Conservation (phyloP, 2,113 vertebrate species). For the Chrysochloris asiatica region DNA sequence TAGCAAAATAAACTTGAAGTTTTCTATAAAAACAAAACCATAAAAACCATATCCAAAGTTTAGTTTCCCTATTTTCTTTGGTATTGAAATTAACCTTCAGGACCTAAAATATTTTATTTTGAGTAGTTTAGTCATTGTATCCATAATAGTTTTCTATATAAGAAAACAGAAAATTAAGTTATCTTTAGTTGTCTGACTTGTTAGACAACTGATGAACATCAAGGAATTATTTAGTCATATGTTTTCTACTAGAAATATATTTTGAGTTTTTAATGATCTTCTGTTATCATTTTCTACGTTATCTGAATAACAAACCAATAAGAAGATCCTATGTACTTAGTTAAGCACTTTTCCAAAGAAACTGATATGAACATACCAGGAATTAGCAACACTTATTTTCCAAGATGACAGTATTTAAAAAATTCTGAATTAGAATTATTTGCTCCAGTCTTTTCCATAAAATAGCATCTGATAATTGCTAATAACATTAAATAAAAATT, state of each 20-base stretch:
- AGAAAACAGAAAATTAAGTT: slow-evolving; percentile 32
- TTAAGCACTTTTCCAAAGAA: neutral
- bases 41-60: slow-evolving; percentile 60
- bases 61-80: slow-evolving; percentile 66
- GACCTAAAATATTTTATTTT: slow-evolving; percentile 58
- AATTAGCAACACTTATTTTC: neutral
- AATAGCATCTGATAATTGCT: slow-evolving; percentile 16
- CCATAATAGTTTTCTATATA: slow-evolving; percentile 43
- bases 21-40: slow-evolving; percentile 73
- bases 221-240: neutral
- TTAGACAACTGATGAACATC: neutral
- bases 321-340: neutral
- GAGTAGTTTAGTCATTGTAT: slow-evolving; percentile 45
- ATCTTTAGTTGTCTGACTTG: neutral
- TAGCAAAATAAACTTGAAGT: slow-evolving; percentile 82
- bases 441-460: slow-evolving; percentile 33
- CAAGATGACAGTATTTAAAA: neutral
- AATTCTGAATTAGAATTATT: neutral
- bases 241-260: slow-evolving; percentile 8
- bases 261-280: slow-evolving; percentile 23
- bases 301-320: slow-evolving; percentile 17
- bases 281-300: neutral
- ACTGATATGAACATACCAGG: neutral
- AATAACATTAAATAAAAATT: slow-evolving; percentile 64
- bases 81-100: slow-evolving; percentile 52